phyloP scores from a whole-genome alignment of 2,113 vertebrate species.

The Podilymbus podiceps region DNA sequence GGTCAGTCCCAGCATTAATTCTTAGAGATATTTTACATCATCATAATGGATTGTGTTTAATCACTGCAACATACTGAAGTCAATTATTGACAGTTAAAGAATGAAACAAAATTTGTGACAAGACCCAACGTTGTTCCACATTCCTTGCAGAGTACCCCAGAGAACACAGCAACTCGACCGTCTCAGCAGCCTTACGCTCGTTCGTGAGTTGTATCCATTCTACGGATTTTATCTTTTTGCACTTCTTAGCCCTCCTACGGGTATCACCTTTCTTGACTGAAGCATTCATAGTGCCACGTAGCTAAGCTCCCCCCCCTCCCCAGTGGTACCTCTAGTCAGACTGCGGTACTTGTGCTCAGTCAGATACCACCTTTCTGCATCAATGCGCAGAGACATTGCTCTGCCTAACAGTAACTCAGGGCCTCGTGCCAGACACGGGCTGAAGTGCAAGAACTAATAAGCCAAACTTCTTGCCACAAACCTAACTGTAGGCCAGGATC shows the following conservation, averaged over 20 bases:
- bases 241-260: neutral
- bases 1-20: neutral
- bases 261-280: neutral
- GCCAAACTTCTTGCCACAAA: neutral
- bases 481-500: neutral
- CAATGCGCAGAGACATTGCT: neutral
- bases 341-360: neutral
- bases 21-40: neutral
- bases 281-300: neutral
- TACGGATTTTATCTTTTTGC: neutral
- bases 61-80: neutral
- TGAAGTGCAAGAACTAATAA: neutral
- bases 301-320: no score
- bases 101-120: neutral
- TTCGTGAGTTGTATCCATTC: neutral
- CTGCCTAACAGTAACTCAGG: neutral
- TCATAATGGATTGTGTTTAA: neutral
- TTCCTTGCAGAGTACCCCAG: neutral
- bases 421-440: neutral
- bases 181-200: neutral
- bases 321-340: neutral
- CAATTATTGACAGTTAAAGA: neutral
- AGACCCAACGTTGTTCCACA: neutral
- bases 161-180: neutral
- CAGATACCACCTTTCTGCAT: neutral